These are phyloP conservation scores for Chroicocephalus ridibundus DNA, from an alignment of 2,113 vertebrate species.

Conservation along the genomic window DNA sequence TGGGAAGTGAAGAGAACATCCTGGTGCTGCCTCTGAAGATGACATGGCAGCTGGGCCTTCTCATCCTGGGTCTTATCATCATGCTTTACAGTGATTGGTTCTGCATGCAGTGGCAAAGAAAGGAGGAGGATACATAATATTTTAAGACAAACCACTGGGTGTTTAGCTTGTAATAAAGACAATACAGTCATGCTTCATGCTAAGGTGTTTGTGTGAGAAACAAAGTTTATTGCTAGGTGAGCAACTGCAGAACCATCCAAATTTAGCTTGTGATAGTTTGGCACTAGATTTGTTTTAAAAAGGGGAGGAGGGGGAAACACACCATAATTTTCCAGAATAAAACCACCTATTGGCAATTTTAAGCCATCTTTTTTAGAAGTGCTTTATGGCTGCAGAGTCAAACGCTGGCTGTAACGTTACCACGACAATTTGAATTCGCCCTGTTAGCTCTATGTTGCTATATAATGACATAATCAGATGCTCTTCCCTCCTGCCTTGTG, in stretches of 20 bases:
- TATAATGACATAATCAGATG: background rate
- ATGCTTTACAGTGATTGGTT: background rate
- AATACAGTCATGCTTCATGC: background rate
- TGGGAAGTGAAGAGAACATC: background rate
- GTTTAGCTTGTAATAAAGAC: background rate
- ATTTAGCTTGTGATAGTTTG: background rate
- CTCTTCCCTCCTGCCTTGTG: background rate
- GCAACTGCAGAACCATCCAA: background rate
- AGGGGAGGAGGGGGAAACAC: no score
- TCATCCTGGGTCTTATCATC: background rate
- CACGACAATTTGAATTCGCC: background rate
- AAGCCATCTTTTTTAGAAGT: background rate
- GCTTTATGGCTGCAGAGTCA: background rate
- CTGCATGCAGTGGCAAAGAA: background rate
- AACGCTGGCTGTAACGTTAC: background rate
- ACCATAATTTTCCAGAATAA: background rate
- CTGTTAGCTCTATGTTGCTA: background rate
- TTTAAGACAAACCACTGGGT: background rate
- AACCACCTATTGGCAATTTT: background rate
- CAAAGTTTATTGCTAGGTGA: background rate
- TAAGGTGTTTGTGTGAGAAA: background rate
- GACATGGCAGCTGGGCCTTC: background rate
- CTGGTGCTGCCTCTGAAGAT: background rate
- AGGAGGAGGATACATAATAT: background rate
- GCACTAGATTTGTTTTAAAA: background rate